Percentiles rank a stretch among this genome's conserved stretches.
phyloP scores from a whole-genome alignment of 2,888 invertebrate genomes.

The Zygaena filipendulae region DNA sequence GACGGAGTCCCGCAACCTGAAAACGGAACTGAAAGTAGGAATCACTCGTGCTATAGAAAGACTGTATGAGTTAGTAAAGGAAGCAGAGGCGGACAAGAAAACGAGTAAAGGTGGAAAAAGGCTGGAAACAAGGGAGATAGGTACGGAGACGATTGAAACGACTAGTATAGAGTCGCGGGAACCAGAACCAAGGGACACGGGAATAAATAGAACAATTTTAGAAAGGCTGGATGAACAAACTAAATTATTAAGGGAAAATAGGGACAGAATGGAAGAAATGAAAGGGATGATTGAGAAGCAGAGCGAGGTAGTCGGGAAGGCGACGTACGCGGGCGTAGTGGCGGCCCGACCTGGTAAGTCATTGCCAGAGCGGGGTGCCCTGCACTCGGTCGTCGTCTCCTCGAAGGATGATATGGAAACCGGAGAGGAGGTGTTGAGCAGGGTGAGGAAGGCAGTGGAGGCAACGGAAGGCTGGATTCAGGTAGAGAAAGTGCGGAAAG shows the following conservation, averaged over 20 bases:
- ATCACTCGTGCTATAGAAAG: background rate
- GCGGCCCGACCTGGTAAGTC: no score
- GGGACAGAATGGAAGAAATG: background rate
- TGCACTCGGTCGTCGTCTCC: no score
- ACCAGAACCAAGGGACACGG: no score
- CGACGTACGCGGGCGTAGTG: no score
- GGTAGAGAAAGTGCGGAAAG: conserved; percentile 7
- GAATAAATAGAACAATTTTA: no score
- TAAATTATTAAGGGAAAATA: background rate
- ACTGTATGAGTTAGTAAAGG: background rate
- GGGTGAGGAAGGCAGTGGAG: conserved; percentile 4
- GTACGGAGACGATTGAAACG: background rate
- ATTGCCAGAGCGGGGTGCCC: no score
- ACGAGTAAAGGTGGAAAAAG: background rate
- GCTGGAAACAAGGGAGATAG: background rate
- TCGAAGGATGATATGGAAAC: no score
- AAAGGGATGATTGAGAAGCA: background rate
- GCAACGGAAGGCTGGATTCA: conserved; percentile 7
- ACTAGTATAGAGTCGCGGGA: no score
- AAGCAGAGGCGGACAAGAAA: background rate
- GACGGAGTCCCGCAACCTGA: background rate
- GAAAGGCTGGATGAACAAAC: background rate
- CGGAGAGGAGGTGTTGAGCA: no score
- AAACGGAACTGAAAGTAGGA: background rate
- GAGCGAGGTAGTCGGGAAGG: no score